Percentiles rank a stretch among this genome's conserved stretches.
phyloP scores from a whole-genome alignment of 2,888 invertebrate species.

The Macropis europaea region DNA sequence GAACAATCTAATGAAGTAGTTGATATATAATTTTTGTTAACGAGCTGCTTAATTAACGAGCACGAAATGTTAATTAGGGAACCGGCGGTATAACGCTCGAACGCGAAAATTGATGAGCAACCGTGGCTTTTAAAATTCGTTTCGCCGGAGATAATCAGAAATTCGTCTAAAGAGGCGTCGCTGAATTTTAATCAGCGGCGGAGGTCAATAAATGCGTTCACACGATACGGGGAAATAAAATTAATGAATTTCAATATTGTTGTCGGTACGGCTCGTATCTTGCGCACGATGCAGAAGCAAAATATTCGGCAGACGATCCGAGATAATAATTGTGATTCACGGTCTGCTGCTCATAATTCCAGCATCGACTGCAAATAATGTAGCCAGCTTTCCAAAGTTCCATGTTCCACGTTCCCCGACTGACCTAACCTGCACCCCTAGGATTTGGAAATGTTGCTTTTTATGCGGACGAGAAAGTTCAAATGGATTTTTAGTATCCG shows the following conservation, averaged over 20 bases:
- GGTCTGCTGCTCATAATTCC: slow-evolving; percentile 27
- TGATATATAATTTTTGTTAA: too few relatives aligned
- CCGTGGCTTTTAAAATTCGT: background rate
- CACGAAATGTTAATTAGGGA: background rate
- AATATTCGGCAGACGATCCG: slow-evolving; percentile 14
- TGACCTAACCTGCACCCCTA: too few relatives aligned
- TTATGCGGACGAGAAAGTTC: background rate
- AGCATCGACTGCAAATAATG: slow-evolving; percentile 35
- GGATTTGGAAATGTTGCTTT: background rate
- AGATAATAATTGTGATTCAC: slow-evolving; percentile 48
- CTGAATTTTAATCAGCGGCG: slow-evolving; percentile 14
- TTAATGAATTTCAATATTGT: slow-evolving; percentile 44
- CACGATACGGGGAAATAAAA: slow-evolving; percentile 31
- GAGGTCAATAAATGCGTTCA: slow-evolving; percentile 21
- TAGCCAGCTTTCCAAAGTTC: slow-evolving; percentile 28
- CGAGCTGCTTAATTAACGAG: background rate
- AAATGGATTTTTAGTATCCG: background rate
- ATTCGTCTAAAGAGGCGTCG: background rate
- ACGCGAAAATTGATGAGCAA: background rate
- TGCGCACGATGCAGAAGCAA: slow-evolving; percentile 23
- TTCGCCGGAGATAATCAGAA: background rate
- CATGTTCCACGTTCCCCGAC: background rate
- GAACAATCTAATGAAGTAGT: background rate
- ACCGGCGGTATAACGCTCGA: background rate
- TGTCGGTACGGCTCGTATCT: slow-evolving; percentile 27